phyloP scores from a whole-genome alignment of 2,888 invertebrate species.

The Chelonus formosanus region DNA sequence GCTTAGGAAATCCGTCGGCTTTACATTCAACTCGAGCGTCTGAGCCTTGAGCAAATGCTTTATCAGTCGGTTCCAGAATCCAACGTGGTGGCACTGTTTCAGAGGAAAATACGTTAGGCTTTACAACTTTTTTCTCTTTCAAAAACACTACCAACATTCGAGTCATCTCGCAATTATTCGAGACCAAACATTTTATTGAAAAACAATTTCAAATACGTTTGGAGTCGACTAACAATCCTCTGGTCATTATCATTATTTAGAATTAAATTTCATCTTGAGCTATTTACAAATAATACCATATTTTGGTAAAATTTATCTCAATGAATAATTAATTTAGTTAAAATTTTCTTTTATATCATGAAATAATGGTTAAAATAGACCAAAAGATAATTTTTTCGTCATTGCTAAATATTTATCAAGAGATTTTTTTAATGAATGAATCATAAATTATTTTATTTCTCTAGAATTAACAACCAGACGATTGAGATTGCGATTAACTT shows the following conservation, averaged over 20 bases:
- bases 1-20: conserved; percentile 95
- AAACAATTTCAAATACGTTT: conserved; percentile 20
- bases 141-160: conserved; percentile 41
- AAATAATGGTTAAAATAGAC: too few relatives aligned
- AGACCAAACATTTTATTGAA: conserved; percentile 24
- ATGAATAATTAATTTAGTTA: background rate
- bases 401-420: too few relatives aligned
- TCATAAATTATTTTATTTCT: too few relatives aligned
- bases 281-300: background rate
- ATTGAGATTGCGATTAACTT: conserved; percentile 39
- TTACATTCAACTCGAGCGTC: conserved; percentile 95
- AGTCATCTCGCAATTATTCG: conserved; percentile 40
- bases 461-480: conserved; percentile 33
- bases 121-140: conserved; percentile 35
- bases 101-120: conserved; percentile 57
- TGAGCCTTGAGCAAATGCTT: conserved; percentile 93
- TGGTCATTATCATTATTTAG: conserved; percentile 25
- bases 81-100: conserved; percentile 91
- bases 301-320: background rate
- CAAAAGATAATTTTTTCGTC: too few relatives aligned
- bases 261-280: background rate
- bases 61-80: conserved; percentile 94
- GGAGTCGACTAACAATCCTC: conserved; percentile 39
- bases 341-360: background rate
- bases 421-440: too few relatives aligned